Evolutionary conservation across 2,888 invertebrate species (phyloP), one percentile per base, ranked within the genome.

Genomic region (Heterodera filipjevi): DNA sequence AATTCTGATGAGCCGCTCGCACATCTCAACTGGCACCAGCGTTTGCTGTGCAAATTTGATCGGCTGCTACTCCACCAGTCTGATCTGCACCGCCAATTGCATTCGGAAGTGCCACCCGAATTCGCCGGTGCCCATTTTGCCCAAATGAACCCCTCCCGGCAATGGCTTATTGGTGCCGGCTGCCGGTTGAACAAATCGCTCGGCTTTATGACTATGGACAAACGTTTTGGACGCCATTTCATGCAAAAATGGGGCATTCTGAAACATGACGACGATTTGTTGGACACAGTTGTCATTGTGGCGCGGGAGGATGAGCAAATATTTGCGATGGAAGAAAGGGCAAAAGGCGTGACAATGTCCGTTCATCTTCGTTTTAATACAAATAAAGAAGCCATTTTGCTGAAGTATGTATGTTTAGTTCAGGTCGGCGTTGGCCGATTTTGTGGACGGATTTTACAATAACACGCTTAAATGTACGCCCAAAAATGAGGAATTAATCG

Each of bases 161-260:
- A 22, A 19, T 68, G 68, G 68, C 33, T 75, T 30, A 32, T 35
- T 22, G 53, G 66, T 27, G 68, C 30, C 44, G 68, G 68, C 33
- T 75, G 75, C 33, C 44, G 68, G 8, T 3, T 66, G 68, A 75
- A 75, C 59, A 19, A 27, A 53, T 66, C 75, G 44, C 19, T 75
- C 22, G 75, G 75, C 16, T 75, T 75, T 64, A 19, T 75, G 46
- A 35, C 39, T 3, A n/a, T 75, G 30, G 75, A 75, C 68, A 75
- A 75, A 75, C 66, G 33, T 27, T 64, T 33, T 75, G 59, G n/a
- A 32, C 66, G 46, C 32, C 68, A 75, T 75, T 75, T 75, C 68
- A 59, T 75, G 32, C 66, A 30, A 30, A 53, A 64, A 35, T 75
- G 75, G 75, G 75, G 75, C 66, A 30, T 66, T 59, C 19, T 16